phyloP scores from a whole-genome alignment of 1,140 invertebrate species.

The Contarinia nasturtii region DNA sequence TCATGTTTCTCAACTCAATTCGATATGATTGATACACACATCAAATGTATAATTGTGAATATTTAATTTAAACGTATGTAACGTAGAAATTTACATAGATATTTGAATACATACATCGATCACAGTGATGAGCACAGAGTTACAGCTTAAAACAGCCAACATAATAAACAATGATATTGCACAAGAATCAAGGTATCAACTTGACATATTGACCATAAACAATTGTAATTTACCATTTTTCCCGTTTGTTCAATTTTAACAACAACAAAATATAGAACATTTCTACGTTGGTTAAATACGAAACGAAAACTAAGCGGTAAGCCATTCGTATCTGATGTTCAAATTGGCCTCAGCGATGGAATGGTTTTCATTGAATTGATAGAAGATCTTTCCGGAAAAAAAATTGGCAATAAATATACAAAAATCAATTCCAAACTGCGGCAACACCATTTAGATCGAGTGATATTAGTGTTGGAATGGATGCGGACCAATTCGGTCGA shows the following conservation, averaged over 20 bases:
- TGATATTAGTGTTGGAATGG: background rate
- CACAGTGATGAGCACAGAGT: background rate
- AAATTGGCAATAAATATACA: background rate
- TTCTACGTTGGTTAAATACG: no score
- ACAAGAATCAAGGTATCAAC: no score
- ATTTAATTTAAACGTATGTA: no score
- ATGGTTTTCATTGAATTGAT: no score
- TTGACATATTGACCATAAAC: no score
- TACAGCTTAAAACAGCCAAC: background rate
- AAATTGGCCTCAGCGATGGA: no score
- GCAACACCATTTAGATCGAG: background rate
- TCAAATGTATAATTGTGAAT: background rate
- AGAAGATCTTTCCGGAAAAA: background rate
- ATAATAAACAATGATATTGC: no score
- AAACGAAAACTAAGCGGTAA: no score
- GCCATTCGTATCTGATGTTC: no score
- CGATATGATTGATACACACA: background rate
- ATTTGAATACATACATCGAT: background rate
- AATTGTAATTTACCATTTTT: no score
- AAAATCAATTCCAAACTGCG: background rate
- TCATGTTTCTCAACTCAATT: background rate
- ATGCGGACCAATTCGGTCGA: background rate
- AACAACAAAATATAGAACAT: no score
- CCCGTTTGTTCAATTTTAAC: no score
- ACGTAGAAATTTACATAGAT: background rate